Percentiles rank a stretch among this genome's conserved stretches.
These are phyloP conservation scores for Tridacna gigas DNA, from an alignment of 2,888 invertebrate genomes.

Conservation along the genomic window DNA sequence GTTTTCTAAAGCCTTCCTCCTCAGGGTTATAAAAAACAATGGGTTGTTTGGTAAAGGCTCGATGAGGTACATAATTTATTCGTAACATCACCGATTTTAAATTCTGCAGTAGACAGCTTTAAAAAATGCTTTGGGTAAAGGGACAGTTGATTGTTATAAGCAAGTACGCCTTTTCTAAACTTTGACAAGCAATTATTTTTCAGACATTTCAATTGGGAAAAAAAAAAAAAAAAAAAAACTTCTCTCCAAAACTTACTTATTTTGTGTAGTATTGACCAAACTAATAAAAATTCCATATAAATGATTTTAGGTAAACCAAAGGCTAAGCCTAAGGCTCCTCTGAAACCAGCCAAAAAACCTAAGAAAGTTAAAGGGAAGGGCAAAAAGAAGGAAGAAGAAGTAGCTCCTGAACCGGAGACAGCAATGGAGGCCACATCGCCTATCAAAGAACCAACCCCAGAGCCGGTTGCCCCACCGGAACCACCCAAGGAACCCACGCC, in stretches of 20 bases:
- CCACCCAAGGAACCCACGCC: slow-evolving; percentile 55
- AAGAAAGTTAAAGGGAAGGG: slow-evolving; percentile 66
- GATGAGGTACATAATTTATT: too few relatives aligned
- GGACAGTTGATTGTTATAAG: too few relatives aligned
- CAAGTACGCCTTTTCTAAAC: too few relatives aligned
- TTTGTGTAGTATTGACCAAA: too few relatives aligned
- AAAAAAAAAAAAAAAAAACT: background rate
- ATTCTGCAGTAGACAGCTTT: too few relatives aligned
- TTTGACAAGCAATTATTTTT: too few relatives aligned
- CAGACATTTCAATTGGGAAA: background rate
- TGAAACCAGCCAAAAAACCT: slow-evolving; percentile 49
- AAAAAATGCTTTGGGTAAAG: too few relatives aligned
- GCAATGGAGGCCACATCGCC: slow-evolving; percentile 50
- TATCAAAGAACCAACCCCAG: slow-evolving; percentile 56
- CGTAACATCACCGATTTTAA: too few relatives aligned
- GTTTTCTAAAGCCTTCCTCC: too few relatives aligned
- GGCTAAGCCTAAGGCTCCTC: slow-evolving; percentile 65
- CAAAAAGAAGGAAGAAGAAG: slow-evolving; percentile 67
- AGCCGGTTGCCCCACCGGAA: slow-evolving; percentile 55
- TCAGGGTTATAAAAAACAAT: too few relatives aligned
- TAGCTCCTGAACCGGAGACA: slow-evolving; percentile 55
- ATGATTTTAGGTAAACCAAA: slow-evolving; percentile 70
- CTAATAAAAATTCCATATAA: background rate
- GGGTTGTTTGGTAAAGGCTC: too few relatives aligned
- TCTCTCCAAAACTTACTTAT: too few relatives aligned